phyloP scores from a whole-genome alignment of 2,113 vertebrate genomes.

The Anhinga rufa region DNA sequence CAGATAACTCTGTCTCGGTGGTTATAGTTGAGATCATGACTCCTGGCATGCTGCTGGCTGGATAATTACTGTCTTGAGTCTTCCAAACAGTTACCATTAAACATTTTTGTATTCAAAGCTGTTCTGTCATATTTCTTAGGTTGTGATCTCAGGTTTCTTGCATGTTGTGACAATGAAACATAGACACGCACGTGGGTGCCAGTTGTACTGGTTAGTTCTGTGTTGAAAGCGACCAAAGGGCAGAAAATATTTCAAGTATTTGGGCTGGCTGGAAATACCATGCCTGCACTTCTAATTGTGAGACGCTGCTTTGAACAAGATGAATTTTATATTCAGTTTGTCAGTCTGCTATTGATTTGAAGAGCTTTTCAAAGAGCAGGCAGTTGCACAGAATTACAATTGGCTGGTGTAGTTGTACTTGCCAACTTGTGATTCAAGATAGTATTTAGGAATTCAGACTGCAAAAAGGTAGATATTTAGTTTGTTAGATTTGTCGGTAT shows the following conservation, averaged over 20 bases:
- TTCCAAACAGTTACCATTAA: not conserved
- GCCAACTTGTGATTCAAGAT: not conserved
- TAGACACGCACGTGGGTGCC: too few relatives aligned
- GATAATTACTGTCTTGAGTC: not conserved
- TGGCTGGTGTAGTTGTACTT: not conserved
- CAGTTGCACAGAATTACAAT: not conserved
- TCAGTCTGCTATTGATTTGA: not conserved
- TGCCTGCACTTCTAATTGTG: not conserved
- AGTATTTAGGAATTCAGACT: not conserved
- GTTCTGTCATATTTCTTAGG: not conserved
- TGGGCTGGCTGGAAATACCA: not conserved
- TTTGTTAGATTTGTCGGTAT: not conserved
- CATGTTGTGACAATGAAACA: not conserved
- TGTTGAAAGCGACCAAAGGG: not conserved
- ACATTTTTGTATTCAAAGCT: not conserved
- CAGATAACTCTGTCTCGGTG: not conserved
- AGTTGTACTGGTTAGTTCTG: not conserved
- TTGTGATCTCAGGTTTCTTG: not conserved
- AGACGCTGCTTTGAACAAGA: not conserved
- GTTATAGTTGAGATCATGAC: not conserved
- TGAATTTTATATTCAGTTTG: not conserved
- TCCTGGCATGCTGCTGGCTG: not conserved
- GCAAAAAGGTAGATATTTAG: not conserved
- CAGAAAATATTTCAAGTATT: not conserved
- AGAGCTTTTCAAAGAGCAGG: not conserved